Percentiles rank a stretch among this genome's conserved stretches.
Evolutionary conservation across 2,113 vertebrate genomes (phyloP).

Genomic region (Arizona elegans): DNA sequence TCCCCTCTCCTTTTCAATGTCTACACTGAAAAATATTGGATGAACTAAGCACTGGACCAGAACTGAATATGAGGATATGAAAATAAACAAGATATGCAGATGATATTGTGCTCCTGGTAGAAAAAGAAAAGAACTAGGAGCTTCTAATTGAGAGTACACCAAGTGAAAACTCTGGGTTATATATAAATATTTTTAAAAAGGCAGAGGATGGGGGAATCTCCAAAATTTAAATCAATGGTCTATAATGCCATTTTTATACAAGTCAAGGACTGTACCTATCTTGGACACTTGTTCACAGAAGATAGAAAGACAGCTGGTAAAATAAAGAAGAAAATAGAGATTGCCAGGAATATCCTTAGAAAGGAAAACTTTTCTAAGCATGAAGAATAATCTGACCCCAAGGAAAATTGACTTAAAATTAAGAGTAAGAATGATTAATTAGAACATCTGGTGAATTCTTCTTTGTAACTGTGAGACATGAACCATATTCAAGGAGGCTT

Average conservation of each 20-base stretch:
- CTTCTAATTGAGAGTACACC: background rate
- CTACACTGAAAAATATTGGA: background rate
- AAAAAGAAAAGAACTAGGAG: background rate
- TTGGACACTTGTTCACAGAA: background rate
- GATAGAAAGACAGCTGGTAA: background rate
- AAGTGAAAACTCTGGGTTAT: background rate
- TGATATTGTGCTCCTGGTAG: background rate
- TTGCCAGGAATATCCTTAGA: background rate
- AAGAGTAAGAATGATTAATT: background rate
- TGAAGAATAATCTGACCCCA: background rate
- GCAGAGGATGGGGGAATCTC: fast-evolving
- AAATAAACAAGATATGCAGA: background rate
- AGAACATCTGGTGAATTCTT: background rate
- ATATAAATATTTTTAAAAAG: background rate
- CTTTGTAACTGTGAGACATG: background rate
- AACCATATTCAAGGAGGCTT: background rate
- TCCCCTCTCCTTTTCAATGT: background rate
- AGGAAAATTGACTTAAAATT: background rate
- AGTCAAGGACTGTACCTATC: background rate
- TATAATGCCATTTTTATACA: background rate
- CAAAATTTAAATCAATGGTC: background rate
- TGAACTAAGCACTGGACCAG: background rate
- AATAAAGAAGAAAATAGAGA: background rate
- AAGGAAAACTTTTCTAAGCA: background rate
- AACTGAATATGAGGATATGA: background rate